Base-by-base conservation (phyloP, 2,113 vertebrate species). In the Perca flavescens region DNA sequence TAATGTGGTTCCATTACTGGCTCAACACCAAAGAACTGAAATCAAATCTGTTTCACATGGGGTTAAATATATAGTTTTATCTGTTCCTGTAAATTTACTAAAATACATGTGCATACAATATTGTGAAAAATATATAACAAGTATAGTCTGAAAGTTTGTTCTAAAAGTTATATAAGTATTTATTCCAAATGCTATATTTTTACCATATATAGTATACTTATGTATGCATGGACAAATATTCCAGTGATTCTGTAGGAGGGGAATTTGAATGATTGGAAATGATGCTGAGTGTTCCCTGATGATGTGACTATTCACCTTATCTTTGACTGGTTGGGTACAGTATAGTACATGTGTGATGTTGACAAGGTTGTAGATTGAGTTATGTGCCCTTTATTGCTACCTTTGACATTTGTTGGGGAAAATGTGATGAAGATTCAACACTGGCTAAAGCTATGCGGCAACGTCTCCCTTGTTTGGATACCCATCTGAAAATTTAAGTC, bases 121-220 rank as follows among this genome's bases (percentile, higher is more conserved):
- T 93, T 92, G 91, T 94, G 92, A 89, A 90, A 87, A 89, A 69
- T 90, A 88, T 93, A 92, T 92, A 93, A 88, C 88, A 86, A 86
- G 86, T 93, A 93, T 91, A 88, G 93, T 93, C 91, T 88, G 80
- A 93, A 63, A 88, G 90, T 94, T 93, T 88, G 67, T 81, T 89
- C 85, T 83, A 88, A 71, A 86, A 93, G 92, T 80, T 31, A 93
- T 91, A 90, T 76, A 92, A 81, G 87, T 95, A 94, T 95, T 94
- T 95, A 95, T 95, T 94, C 90, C 46, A 93, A 94, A 94, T 89
- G 77, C 83, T 95, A 92, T 95, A 94, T 94, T 95, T 95, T 93
- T 92, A 94, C 79, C 89, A 85, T 94, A 94, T 93, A 93, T 85
- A 90, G 28, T 90, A 92, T 88, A 92, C 79, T 77, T 87, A 92